Evolutionary conservation across 1,140 invertebrate species (phyloP), one percentile per base, ranked within the genome.

Genomic region (Anthonomus grandis): DNA sequence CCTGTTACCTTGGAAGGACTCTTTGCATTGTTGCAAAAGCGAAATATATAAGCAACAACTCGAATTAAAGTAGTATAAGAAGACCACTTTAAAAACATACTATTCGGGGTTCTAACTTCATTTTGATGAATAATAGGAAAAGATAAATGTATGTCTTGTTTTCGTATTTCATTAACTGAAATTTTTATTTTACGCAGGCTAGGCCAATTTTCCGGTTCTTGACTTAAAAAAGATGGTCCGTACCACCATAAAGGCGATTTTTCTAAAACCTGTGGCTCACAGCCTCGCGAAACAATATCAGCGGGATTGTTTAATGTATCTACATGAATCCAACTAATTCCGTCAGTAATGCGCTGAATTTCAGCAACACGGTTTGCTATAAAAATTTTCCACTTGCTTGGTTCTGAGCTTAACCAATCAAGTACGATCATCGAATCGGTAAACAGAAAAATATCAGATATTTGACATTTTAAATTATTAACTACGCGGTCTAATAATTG

Each of bases 211-310:
- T 27, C 13, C 10, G 15, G 4, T 1, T 45, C 1, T 8, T 23
- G 45, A 21, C 23, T 13, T 2, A 57, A 19, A 37, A 52, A 23
- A 17, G 36, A 3, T 15, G 70, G 70, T 5, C 70, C 70, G 21
- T 64, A 48, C 70, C 66, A 75, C 75, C 75, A 77, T 18, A 76
- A 52, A 12, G 50, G 10, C 38, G 56, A 64, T 13, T 59, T 24
- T 5, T 47, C 24, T n/a, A 76, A 55, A 8, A 59, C 34, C n/a
- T 44, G 49, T 6, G 64, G 56, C 17, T 57, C 9, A 13, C 65
- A 22, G 12, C 76, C 75, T 15, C 76, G 50, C 0, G 76, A 77
- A 45, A 74, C 50, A 15, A 74, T 55, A 64, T 78, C 76, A 0
- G 74, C 74, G 0, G 76, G 75, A 52, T 79, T 77, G 34, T 25